Conservation (phyloP, 2,888 invertebrate species). For the Ectemnius lituratus region DNA sequence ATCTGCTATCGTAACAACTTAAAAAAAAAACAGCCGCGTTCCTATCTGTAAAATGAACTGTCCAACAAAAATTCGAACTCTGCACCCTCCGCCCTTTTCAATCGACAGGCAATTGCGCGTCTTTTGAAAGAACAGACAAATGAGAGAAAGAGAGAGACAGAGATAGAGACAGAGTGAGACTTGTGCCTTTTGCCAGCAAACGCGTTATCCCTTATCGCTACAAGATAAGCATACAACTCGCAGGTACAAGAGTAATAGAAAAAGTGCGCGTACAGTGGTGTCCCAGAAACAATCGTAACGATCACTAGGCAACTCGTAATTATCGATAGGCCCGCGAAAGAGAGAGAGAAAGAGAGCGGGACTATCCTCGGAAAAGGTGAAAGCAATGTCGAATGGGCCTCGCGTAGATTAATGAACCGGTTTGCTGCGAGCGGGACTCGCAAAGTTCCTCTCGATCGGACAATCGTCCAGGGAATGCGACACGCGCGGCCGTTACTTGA, state of each 20-base stretch:
- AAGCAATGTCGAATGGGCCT: slow-evolving; percentile 1
- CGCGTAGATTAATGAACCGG: slow-evolving; percentile 13
- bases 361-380: slow-evolving; percentile 26
- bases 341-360: not conserved
- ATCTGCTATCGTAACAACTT: slow-evolving; percentile 1
- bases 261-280: slow-evolving; percentile 43
- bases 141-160: too few relatives aligned
- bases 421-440: slow-evolving; percentile 13
- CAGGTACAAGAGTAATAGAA: slow-evolving; percentile 50
- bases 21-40: slow-evolving; percentile 7
- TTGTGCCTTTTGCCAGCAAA: too few relatives aligned
- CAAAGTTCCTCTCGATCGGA: slow-evolving; percentile 29
- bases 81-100: too few relatives aligned
- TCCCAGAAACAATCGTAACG: slow-evolving; percentile 13
- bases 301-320: slow-evolving; percentile 18
- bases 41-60: too few relatives aligned
- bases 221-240: not conserved
- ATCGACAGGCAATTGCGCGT: too few relatives aligned
- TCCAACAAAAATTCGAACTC: too few relatives aligned
- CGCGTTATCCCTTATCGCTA: too few relatives aligned
- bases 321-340: slow-evolving; percentile 17
- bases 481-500: slow-evolving; percentile 52
- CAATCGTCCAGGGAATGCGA: slow-evolving; percentile 20
- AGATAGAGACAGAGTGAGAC: too few relatives aligned
- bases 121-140: too few relatives aligned